These are phyloP conservation scores for Fissipunctia ypsillon DNA, from an alignment of 2,888 invertebrate genomes.

Conservation along the genomic window DNA sequence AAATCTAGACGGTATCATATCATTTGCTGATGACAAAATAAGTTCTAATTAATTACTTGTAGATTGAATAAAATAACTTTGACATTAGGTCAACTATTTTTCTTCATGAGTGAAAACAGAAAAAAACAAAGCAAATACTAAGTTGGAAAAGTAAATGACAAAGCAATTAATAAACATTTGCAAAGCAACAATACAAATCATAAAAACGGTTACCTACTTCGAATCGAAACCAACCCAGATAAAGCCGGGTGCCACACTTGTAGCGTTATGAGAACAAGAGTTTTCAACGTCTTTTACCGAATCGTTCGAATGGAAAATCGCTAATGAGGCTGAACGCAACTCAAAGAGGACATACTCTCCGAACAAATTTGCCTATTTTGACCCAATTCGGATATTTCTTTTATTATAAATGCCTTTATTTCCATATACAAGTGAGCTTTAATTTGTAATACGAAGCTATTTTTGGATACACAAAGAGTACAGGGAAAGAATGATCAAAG, in stretches of 20 bases:
- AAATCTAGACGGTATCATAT: neutral
- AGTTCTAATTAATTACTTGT: neutral
- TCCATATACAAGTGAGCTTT: conserved; percentile 11
- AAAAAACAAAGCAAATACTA: neutral
- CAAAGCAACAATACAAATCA: neutral
- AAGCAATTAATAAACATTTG: neutral
- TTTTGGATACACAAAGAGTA: conserved; percentile 1
- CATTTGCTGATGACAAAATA: neutral
- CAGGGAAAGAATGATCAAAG: no score
- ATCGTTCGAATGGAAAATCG: conserved; percentile 82
- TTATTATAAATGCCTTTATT: conserved; percentile 56
- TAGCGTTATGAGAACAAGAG: conserved; percentile 72
- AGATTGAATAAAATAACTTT: neutral
- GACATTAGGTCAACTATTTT: neutral
- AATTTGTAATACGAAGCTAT: conserved; percentile 12
- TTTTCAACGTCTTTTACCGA: conserved; percentile 75
- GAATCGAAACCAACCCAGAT: neutral
- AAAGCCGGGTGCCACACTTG: conserved; percentile 37
- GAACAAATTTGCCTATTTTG: conserved; percentile 77
- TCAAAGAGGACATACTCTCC: conserved; percentile 76
- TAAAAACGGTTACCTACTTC: neutral
- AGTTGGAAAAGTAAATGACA: neutral
- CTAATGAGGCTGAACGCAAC: conserved; percentile 83
- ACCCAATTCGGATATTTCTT: conserved; percentile 64
- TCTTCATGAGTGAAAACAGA: neutral